These are phyloP conservation scores for Diadegma fenestrale DNA, from an alignment of 2,888 invertebrate genomes.

Conservation along the genomic window DNA sequence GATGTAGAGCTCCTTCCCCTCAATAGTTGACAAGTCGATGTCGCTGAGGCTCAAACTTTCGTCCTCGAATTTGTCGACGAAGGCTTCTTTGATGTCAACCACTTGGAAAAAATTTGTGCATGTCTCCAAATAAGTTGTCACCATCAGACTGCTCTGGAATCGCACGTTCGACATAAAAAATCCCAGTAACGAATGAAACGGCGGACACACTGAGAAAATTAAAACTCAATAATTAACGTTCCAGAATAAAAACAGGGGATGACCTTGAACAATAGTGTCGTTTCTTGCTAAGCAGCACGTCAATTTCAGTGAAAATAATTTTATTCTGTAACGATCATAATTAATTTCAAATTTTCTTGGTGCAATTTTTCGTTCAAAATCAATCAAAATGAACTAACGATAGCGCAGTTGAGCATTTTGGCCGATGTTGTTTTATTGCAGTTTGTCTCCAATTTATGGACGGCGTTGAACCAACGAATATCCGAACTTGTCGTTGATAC, in stretches of 20 bases:
- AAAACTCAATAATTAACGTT: background rate
- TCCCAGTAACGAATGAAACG: too few species aligned
- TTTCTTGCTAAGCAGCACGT: too few species aligned
- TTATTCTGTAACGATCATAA: too few species aligned
- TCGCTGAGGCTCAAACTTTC: constrained; percentile 70
- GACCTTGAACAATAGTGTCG: too few species aligned
- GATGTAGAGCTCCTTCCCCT: constrained; percentile 85
- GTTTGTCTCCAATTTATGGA: constrained; percentile 91
- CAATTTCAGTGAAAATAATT: too few species aligned
- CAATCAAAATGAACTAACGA: constrained; percentile 86
- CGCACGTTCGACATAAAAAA: background rate
- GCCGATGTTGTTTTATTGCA: constrained; percentile 88
- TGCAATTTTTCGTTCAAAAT: too few species aligned
- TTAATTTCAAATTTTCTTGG: too few species aligned
- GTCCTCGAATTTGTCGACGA: constrained; percentile 76
- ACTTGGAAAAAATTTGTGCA: constrained; percentile 89
- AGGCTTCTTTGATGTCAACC: constrained; percentile 82
- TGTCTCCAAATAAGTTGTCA: constrained; percentile 88
- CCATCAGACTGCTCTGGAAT: constrained; percentile 88
- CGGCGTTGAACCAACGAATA: constrained; percentile 86
- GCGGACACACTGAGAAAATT: too few species aligned
- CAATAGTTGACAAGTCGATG: constrained; percentile 71
- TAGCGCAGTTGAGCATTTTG: constrained; percentile 90
- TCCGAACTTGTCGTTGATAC: constrained; percentile 84
- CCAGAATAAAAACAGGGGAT: background rate